Evolutionary conservation across 2,113 vertebrate species (phyloP).

Genomic region (Electrona antarctica): DNA sequence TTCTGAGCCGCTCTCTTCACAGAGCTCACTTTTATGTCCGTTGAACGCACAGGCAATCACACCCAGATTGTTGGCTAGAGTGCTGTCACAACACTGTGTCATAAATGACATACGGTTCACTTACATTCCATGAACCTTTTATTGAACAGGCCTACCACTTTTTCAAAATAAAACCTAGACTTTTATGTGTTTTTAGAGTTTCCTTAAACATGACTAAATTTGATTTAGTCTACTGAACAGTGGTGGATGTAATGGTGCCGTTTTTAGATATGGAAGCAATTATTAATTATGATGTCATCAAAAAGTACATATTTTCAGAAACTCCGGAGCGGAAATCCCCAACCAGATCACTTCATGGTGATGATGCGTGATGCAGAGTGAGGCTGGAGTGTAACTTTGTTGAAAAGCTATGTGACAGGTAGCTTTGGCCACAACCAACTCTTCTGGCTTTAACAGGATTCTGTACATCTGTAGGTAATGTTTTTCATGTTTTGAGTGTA

Average conservation of each 20-base stretch:
- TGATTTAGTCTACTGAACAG: neutral
- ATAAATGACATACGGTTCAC: slow-evolving; percentile 18
- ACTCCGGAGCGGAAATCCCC: slow-evolving; percentile 36
- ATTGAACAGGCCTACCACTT: slow-evolving; percentile 10
- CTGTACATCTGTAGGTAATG: too few relatives aligned
- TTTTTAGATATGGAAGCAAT: slow-evolving; percentile 21
- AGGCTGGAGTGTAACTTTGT: too few relatives aligned
- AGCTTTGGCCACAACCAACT: too few relatives aligned
- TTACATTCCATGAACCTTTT: slow-evolving; percentile 13
- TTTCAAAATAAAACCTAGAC: neutral
- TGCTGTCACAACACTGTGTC: slow-evolving; percentile 30
- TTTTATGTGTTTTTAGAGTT: neutral
- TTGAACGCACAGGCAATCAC: slow-evolving; percentile 47
- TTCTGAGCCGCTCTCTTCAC: slow-evolving; percentile 44
- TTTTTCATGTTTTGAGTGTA: too few relatives aligned
- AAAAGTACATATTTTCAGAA: slow-evolving; percentile 58
- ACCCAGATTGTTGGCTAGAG: slow-evolving; percentile 47
- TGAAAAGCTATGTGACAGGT: too few relatives aligned
- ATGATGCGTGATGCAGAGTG: slow-evolving; percentile 50
- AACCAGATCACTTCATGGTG: slow-evolving; percentile 36
- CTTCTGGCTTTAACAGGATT: too few relatives aligned
- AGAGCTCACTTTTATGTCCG: slow-evolving; percentile 14
- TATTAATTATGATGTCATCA: slow-evolving; percentile 41
- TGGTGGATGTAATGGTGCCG: neutral
- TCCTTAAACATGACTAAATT: slow-evolving; percentile 5